Conservation (phyloP, 2,797 vertebrate species). For the Micrastur ruficollis region DNA sequence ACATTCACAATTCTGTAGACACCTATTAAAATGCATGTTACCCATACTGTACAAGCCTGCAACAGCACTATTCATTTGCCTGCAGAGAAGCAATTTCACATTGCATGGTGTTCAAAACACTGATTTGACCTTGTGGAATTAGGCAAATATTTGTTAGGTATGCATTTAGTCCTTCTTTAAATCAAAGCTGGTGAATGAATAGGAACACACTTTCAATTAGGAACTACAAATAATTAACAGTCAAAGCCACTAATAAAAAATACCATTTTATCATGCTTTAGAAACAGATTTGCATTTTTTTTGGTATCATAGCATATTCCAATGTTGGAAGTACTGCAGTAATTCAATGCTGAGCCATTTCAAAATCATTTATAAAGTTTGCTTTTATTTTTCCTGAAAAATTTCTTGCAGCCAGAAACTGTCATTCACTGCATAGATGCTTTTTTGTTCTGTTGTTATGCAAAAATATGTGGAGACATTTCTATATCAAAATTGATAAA, state of each 20-base stretch:
- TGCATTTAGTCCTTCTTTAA: neutral
- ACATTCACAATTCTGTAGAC: neutral
- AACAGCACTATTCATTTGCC: neutral
- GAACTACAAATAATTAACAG: neutral
- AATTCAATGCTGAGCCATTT: neutral
- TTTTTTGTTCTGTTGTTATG: neutral
- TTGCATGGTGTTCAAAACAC: neutral
- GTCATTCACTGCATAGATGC: neutral
- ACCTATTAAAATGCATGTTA: neutral
- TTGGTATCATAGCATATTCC: neutral
- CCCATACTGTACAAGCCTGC: accelerated
- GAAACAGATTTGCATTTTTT: neutral
- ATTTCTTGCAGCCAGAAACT: neutral
- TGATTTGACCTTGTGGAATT: neutral
- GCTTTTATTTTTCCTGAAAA: neutral
- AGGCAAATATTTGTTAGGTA: neutral
- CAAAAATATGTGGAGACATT: neutral
- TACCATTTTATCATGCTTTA: neutral
- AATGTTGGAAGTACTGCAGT: neutral
- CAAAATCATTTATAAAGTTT: neutral
- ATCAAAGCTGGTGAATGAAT: neutral
- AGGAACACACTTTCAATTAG: neutral
- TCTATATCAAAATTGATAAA: neutral
- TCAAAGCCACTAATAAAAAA: neutral
- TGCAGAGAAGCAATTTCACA: neutral